Conservation (phyloP, 2,113 vertebrate species). For the Sylvilagus bachmani region DNA sequence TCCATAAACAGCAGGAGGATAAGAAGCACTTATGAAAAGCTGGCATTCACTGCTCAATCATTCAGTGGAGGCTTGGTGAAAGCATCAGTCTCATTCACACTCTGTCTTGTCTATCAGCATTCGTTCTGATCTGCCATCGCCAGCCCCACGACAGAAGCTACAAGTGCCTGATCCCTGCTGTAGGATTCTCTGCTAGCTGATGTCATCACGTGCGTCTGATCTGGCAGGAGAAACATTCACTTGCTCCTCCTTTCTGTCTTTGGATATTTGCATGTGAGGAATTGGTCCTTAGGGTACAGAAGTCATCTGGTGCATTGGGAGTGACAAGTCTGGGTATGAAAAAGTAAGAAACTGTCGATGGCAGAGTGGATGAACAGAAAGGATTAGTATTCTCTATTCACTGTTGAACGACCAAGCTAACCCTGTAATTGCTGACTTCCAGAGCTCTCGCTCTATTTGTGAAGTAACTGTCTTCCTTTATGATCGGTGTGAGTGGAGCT, state of each 20-base stretch:
- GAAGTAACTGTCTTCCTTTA: background rate
- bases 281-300: background rate
- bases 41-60: background rate
- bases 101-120: background rate
- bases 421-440: background rate
- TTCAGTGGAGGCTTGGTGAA: background rate
- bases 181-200: background rate
- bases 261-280: background rate
- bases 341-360: background rate
- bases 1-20: no score
- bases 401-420: background rate
- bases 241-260: background rate
- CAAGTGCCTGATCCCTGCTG: background rate
- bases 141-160: background rate
- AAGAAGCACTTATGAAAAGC: background rate
- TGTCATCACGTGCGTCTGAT: background rate
- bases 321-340: background rate
- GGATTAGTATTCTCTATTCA: background rate
- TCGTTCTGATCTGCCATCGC: background rate
- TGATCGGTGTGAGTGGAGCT: background rate
- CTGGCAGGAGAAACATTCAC: background rate
- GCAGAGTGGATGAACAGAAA: background rate
- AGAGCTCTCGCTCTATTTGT: background rate
- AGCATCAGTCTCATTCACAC: background rate
- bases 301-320: background rate